Base-by-base conservation (phyloP, 1,140 invertebrate species). In the Heliothis virescens region DNA sequence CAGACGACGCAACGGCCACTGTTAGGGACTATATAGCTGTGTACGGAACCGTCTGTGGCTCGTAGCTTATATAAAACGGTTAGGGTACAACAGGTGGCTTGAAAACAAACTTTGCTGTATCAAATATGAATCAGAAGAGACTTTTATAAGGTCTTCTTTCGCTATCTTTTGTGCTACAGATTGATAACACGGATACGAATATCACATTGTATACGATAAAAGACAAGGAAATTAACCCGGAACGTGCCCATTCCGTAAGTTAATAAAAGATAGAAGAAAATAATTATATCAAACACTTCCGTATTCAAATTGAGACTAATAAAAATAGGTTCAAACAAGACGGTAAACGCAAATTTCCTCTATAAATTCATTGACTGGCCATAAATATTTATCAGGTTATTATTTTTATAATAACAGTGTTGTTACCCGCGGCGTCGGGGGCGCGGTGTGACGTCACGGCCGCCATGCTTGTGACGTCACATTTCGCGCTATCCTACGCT, bases 361-460 rank as follows among this genome's bases (percentile, higher is more conserved):
- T 72, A 41, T 55, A 34, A 72, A 72, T 72, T 71, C 67, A 71
- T 71, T 71, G 67, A 71, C 67, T 26, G 18, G 48, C 72, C 26
- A 76, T 76, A 53, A 76, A 76, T 76, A 76, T 76, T 65, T 26
- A 76, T 65, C 15, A 15, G 13, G 50, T 76, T 76, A 76, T 52
- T 75, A 75, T 75, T 76, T 63, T 65, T 65, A 63, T 76, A 76
- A 76, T 76, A 76, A 76, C 60, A 18, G 50, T 63, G 26, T 65
- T 65, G 41, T 41, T 48, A n/a, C 16, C 16, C 13, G 50, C 55
- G 26, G 12, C 34, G 21, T 47, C 50, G 75, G 50, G 83, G 82
- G 82, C 78, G 83, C 80, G 82, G 50, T 63, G 81, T 85, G 85
- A 87, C 81, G 90, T 90, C 89, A 92, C 83, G 82, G 86, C 83